Evolutionary conservation across 2,888 invertebrate genomes (phyloP).

Genomic region (Drosophila borealis): DNA sequence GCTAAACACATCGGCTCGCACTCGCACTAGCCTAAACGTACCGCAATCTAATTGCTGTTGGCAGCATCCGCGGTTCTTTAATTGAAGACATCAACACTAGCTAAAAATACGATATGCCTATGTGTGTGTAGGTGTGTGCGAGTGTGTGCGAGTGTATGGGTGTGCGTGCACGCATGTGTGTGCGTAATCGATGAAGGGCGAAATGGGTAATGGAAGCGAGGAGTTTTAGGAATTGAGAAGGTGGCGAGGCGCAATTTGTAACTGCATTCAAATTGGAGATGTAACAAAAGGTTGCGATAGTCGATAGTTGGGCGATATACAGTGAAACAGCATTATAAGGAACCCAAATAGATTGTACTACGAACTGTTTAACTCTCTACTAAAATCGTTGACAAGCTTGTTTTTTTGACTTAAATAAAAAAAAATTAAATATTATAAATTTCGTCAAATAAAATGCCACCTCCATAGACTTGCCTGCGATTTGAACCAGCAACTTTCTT

Average conservation of each 20-base stretch:
- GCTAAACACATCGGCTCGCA: constrained; percentile 59
- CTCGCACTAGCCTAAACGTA: constrained; percentile 70
- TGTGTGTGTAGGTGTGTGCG: constrained; percentile 3
- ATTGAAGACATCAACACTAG: constrained; percentile 84
- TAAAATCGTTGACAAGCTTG: too few species aligned
- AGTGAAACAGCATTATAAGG: too few species aligned
- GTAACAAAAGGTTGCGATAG: neutral
- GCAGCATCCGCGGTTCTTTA: constrained; percentile 81
- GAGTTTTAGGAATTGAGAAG: constrained; percentile 33
- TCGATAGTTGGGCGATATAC: neutral
- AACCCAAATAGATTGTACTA: too few species aligned
- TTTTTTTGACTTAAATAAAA: too few species aligned
- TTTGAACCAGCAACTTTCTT: too few species aligned
- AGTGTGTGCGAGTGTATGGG: constrained; percentile 12
- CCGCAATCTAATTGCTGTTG: constrained; percentile 77
- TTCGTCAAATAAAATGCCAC: too few species aligned
- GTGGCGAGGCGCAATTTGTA: constrained; percentile 36
- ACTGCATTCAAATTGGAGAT: constrained; percentile 36
- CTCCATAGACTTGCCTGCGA: too few species aligned
- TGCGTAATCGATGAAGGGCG: constrained; percentile 61
- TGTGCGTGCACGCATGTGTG: constrained; percentile 12
- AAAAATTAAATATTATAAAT: too few species aligned
- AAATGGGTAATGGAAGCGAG: constrained; percentile 41
- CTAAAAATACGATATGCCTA: constrained; percentile 66
- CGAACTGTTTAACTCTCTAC: too few species aligned